Percentiles rank a stretch among this genome's conserved stretches.
phyloP scores from a whole-genome alignment of 2,113 vertebrate genomes.

The Pseudonaja textilis region DNA sequence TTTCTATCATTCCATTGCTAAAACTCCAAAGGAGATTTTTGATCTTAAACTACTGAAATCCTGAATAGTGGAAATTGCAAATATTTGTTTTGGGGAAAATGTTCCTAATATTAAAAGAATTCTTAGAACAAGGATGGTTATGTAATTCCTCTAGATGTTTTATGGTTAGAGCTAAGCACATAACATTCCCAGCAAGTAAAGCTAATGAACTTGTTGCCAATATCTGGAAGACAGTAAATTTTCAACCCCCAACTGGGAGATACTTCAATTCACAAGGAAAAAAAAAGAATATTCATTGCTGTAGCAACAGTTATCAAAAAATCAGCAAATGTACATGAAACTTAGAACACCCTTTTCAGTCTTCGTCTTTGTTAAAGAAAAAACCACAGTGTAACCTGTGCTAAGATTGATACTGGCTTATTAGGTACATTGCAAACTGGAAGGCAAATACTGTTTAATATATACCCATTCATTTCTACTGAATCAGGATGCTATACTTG shows the following conservation, averaged over 20 bases:
- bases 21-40: neutral
- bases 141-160: too few relatives aligned
- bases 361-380: neutral
- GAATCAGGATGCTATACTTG: neutral
- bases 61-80: neutral
- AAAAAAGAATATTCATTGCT: too few relatives aligned
- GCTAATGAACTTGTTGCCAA: neutral
- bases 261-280: neutral
- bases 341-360: neutral
- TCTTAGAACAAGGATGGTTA: neutral
- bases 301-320: neutral
- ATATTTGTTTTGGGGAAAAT: neutral
- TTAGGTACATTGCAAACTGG: neutral
- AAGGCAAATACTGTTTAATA: neutral
- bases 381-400: neutral
- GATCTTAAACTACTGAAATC: neutral
- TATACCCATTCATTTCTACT: neutral
- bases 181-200: neutral
- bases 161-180: neutral
- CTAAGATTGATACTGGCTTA: neutral
- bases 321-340: neutral
- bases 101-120: neutral
- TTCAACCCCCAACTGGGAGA: neutral
- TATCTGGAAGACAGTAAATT: neutral
- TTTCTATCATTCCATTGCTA: neutral